Conservation (phyloP, 2,888 invertebrate genomes). For the Hypsopygia costalis region DNA sequence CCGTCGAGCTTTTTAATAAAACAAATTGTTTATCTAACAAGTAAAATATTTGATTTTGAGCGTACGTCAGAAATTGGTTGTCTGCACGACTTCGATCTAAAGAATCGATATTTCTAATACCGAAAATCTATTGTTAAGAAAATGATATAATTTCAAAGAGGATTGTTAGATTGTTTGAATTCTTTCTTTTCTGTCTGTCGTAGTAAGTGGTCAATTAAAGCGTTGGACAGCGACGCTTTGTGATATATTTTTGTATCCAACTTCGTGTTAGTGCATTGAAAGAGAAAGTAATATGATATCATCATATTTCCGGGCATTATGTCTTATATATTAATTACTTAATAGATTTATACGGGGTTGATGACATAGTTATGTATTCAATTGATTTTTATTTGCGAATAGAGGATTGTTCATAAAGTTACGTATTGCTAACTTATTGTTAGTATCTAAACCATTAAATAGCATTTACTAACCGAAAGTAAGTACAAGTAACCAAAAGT, state of each 20-base stretch:
- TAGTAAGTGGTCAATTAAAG: neutral
- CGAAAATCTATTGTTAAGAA: neutral
- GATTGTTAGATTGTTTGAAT: neutral
- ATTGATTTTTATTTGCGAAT: too few relatives aligned
- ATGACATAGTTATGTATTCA: too few relatives aligned
- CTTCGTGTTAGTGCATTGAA: conserved; percentile 4
- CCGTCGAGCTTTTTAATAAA: too few relatives aligned
- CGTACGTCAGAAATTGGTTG: neutral
- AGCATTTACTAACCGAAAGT: too few relatives aligned
- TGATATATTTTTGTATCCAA: conserved; percentile 1
- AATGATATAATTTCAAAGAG: neutral
- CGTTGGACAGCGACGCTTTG: neutral
- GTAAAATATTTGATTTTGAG: neutral
- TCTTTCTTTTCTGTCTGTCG: neutral
- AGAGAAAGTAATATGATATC: conserved; percentile 1
- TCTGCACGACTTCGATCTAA: neutral
- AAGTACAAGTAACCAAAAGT: too few relatives aligned
- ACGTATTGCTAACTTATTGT: too few relatives aligned
- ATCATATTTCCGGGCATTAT: too few relatives aligned
- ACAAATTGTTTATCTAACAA: too few relatives aligned
- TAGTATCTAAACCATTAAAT: too few relatives aligned
- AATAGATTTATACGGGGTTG: too few relatives aligned
- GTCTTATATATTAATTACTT: too few relatives aligned
- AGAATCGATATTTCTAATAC: neutral
- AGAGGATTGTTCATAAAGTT: too few relatives aligned